Conservation (phyloP, 1,140 invertebrate species). For the Glossosoma conforme region DNA sequence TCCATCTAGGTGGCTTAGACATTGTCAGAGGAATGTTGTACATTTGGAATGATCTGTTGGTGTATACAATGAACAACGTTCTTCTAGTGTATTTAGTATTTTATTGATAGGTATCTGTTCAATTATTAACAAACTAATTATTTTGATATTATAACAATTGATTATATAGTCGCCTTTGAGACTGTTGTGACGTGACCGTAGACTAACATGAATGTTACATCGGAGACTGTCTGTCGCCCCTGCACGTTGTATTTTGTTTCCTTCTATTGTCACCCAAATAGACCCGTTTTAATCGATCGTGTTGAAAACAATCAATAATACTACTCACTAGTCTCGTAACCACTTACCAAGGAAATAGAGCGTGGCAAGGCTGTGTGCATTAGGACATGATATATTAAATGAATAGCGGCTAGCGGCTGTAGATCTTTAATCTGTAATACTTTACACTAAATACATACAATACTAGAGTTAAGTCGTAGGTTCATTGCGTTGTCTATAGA, state of each 20-base stretch:
- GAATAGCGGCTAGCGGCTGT: constrained; percentile 31
- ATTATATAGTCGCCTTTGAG: constrained; percentile 28
- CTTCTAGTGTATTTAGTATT: constrained; percentile 30
- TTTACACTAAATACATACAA: constrained; percentile 33
- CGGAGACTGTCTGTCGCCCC: constrained; percentile 27
- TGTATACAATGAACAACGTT: constrained; percentile 31
- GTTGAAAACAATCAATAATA: constrained; percentile 17
- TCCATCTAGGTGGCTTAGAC: constrained; percentile 26
- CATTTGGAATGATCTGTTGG: constrained; percentile 30
- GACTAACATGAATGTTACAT: constrained; percentile 27
- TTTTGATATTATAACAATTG: constrained; percentile 11
- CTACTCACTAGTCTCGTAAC: constrained; percentile 16
- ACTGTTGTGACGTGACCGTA: constrained; percentile 28
- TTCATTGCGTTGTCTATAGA: constrained; percentile 33
- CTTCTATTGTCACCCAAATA: constrained; percentile 18
- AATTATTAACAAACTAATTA: constrained; percentile 17
- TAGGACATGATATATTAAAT: constrained; percentile 44
- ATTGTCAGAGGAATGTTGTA: constrained; percentile 31
- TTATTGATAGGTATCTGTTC: constrained; percentile 25
- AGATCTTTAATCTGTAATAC: constrained; percentile 25
- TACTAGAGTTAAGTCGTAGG: constrained; percentile 31
- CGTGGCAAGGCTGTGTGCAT: constrained; percentile 64
- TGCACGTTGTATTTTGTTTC: constrained; percentile 30
- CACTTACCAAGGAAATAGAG: constrained; percentile 42
- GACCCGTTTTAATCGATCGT: constrained; percentile 17